Conservation (phyloP, 2,797 vertebrate species). For the Microctenopoma stevenorrisi region DNA sequence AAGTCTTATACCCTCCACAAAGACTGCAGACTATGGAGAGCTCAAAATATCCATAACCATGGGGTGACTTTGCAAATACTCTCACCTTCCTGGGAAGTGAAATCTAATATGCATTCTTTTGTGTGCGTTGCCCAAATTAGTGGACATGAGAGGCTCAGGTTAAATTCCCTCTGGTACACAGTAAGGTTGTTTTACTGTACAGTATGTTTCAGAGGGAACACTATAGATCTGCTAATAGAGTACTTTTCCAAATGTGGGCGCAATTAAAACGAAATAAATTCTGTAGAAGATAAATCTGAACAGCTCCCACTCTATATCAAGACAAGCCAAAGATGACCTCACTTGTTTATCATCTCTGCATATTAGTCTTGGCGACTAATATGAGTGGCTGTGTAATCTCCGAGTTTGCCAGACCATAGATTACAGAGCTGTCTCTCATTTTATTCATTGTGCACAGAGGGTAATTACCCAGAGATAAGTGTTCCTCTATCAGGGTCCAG, state of each 20-base stretch:
- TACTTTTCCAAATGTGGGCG: slow-evolving; percentile 52
- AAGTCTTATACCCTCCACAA: slow-evolving; percentile 78
- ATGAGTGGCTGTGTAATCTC: slow-evolving; percentile 73
- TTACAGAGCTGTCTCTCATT: slow-evolving; percentile 81
- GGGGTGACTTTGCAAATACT: slow-evolving; percentile 62
- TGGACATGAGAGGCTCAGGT: slow-evolving; percentile 41
- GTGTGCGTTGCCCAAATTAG: slow-evolving; percentile 31
- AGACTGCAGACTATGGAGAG: slow-evolving; percentile 64
- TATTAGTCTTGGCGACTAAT: slow-evolving; percentile 72
- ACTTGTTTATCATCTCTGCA: slow-evolving; percentile 77
- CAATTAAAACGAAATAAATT: slow-evolving; percentile 74
- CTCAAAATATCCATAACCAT: slow-evolving; percentile 69
- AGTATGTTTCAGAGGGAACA: slow-evolving; percentile 45
- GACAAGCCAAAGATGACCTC: slow-evolving; percentile 68
- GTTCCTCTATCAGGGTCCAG: slow-evolving; percentile 68
- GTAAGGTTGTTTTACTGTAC: slow-evolving; percentile 28
- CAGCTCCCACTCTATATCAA: slow-evolving; percentile 55
- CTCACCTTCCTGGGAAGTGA: slow-evolving; percentile 57
- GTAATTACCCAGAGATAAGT: slow-evolving; percentile 84
- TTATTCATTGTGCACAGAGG: slow-evolving; percentile 80
- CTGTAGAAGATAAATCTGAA: slow-evolving; percentile 61
- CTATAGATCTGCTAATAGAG: slow-evolving; percentile 32
- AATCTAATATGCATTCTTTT: slow-evolving; percentile 50
- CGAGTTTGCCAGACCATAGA: slow-evolving; percentile 75
- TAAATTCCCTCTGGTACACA: slow-evolving; percentile 32